Base-by-base conservation (phyloP, 2,888 invertebrate genomes). In the Ectobius pallidus region DNA sequence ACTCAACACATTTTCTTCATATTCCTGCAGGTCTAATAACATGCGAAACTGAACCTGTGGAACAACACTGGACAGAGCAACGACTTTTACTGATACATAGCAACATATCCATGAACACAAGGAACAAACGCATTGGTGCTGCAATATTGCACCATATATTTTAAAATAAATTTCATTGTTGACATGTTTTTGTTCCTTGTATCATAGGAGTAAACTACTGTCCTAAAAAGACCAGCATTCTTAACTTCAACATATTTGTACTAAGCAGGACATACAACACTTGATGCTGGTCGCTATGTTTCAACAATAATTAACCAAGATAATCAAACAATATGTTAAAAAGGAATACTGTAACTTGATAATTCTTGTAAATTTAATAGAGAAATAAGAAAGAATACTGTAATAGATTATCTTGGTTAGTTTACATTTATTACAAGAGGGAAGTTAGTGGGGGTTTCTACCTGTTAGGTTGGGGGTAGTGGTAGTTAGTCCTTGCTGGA, bases 381-480 rank as follows among this genome's bases (percentile, higher is more conserved):
- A n/a, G n/a, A n/a, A n/a, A n/a, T n/a, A n/a, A n/a, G n/a, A n/a
- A n/a, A n/a, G n/a, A n/a, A n/a, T n/a, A n/a, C n/a, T 3, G 25
- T 22, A 52, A 25, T n/a, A 58, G 58, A 58, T 58, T 58, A 58
- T 58, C 58, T 58, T 58, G 58, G 58, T 58, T 58, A 25, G 7
- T 46, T 46, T 65, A 65, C 46, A 65, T 18, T 42, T 65, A 65
- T 42, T 46, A 46, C 18, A 46, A 46, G 14, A 44, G 65, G 65
- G 65, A 32, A 44, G 44, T 65, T 65, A 65, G 65, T 30, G 61
- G 75, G 75, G 75, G 52, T 70, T 69, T 74, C 77, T 77, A 77
- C 77, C 77, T 77, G 77, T 77, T 76, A 75, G 75, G 71, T 75
- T 74, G 75, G 71, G 73, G 71, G 75, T 46, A 71, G 72, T 73